Base-by-base conservation (phyloP, 23 tunicate genomes). In the Oikopleura vanhoeffeni region DNA sequence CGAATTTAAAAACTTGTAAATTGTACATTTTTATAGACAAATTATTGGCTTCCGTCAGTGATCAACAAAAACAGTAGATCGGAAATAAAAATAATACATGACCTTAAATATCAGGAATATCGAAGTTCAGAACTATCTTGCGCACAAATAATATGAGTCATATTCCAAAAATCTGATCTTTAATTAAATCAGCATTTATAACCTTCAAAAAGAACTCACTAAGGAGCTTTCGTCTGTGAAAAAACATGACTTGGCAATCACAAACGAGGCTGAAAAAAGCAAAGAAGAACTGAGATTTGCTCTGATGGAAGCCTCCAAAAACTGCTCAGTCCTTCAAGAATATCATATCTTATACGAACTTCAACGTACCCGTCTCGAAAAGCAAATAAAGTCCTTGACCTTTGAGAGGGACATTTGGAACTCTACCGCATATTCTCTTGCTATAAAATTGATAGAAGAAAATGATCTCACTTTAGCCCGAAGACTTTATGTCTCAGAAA, bases 331-430 rank as follows among this genome's bases (percentile, higher is more conserved):
- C 2, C 87, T 91, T 3, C 89, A 89, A 30, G 98, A 94, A 76
- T 94, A 90, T 86, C 98, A 94, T 57, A 87, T 84, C 40, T 67
- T 94, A 41, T 94, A 94, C 82, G 98, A 94, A 67, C 84, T 94
- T 40, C 98, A 94, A 76, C 76, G 98, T 2, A 58, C 57, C 39
- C 83, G 96, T 27, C 83, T 91, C 32, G 91, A 91, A 86, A 83
- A 84, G 28, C 88, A 84, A 39, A 87, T 88, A 1, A 39, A 85
- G 1, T 3, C 18, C 0, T 41, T 91, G 40, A 86, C 87, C 1
- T 40, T 41, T 0, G 96, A 91, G 88, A 57, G 86, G 84, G 96
- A 91, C 67, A 84, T 91, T 41, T 91, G 96, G 96, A 67, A 86
- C 67, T 84, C 89, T 41, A 85, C 95, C 13, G 88, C 98, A 4